Evolutionary conservation across 1,140 invertebrate genomes (phyloP), one percentile per base, ranked within the genome.

Genomic region (Drosophila sulfurigaster): DNA sequence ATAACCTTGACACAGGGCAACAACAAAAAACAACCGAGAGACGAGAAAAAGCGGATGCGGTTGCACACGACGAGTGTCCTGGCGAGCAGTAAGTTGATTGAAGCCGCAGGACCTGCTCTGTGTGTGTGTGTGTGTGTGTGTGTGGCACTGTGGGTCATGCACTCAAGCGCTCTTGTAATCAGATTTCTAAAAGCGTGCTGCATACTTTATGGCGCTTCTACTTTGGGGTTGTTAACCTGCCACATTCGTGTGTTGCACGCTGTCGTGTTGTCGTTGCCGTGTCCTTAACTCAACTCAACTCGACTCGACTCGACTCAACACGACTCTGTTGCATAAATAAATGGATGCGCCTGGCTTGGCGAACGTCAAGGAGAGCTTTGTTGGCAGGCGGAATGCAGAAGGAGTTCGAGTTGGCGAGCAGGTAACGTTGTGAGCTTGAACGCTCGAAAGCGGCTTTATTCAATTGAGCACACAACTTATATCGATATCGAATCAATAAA

Each of bases 161-260:
- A 88, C 82, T 87, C 76, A 69, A 79, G 83, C 41, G 64, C 67
- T 58, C 79, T 87, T 78, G 74, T 87, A 88, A 87, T 87, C 83
- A 56, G 83, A 88, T 87, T 88, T 75, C 83, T 75, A 57, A 78
- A 87, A 83, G 83, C 78, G 80, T 75, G 77, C 74, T 87, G 82
- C 82, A 77, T 87, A 74, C 82, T 82, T 78, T 80, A 75, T 60
- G 82, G 63, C 63, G 79, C 66, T 69, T 62, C 49, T 30, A 49
- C 20, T 56, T 38, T 35, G 83, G 64, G 83, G 83, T 88, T 89
- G 85, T 89, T 88, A 75, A 88, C 83, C 83, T 57, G 59, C 41
- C 52, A 30, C 49, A 52, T 35, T 8, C 20, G 20, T 25, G 20
- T 25, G 20, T 46, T 38, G 30, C 15, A n/a, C 7, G 8, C 13